Evolutionary conservation across 2,888 invertebrate species (phyloP).

Genomic region (Andrena dorsata): DNA sequence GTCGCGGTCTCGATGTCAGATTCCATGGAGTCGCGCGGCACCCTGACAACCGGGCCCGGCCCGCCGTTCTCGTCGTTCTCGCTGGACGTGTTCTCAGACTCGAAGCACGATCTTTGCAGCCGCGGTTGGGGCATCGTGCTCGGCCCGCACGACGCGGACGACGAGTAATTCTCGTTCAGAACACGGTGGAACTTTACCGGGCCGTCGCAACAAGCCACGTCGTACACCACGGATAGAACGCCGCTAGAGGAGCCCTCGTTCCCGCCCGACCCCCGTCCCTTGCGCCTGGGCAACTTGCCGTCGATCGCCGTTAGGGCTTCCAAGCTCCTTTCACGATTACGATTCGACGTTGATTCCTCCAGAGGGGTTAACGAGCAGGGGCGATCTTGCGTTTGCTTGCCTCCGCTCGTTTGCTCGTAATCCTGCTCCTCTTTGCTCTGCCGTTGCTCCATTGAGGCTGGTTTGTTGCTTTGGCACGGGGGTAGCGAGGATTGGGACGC

Average conservation of each 20-base stretch:
- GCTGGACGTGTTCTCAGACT: slow-evolving; percentile 32
- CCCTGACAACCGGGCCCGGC: slow-evolving; percentile 55
- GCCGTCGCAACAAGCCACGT: slow-evolving; percentile 96
- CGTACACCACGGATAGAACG: slow-evolving; percentile 87
- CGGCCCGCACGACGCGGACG: slow-evolving; percentile 44
- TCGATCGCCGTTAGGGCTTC: slow-evolving; percentile 22
- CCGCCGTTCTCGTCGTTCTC: slow-evolving; percentile 81
- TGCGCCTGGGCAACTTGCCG: slow-evolving; percentile 38
- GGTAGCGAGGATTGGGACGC: slow-evolving; percentile 54
- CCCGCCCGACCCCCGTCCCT: slow-evolving; percentile 23
- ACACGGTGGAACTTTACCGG: slow-evolving; percentile 95
- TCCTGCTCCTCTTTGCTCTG: slow-evolving; percentile 11
- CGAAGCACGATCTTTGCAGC: slow-evolving; percentile 45
- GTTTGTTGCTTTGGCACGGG: slow-evolving; percentile 32
- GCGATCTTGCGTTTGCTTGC: neutral
- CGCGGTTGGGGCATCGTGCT: slow-evolving; percentile 29
- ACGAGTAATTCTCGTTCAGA: slow-evolving; percentile 91
- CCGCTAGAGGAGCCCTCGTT: slow-evolving; percentile 61
- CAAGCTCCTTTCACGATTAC: slow-evolving; percentile 15
- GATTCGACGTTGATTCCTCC: slow-evolving; percentile 15
- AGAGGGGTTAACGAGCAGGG: neutral
- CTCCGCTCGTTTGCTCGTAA: neutral
- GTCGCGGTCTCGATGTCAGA: slow-evolving; percentile 61
- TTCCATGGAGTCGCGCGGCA: slow-evolving; percentile 76
- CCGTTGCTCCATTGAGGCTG: slow-evolving; percentile 32